These are phyloP conservation scores for Pantherophis vulpinus DNA, from an alignment of 2,797 vertebrate species.

Conservation along the genomic window DNA sequence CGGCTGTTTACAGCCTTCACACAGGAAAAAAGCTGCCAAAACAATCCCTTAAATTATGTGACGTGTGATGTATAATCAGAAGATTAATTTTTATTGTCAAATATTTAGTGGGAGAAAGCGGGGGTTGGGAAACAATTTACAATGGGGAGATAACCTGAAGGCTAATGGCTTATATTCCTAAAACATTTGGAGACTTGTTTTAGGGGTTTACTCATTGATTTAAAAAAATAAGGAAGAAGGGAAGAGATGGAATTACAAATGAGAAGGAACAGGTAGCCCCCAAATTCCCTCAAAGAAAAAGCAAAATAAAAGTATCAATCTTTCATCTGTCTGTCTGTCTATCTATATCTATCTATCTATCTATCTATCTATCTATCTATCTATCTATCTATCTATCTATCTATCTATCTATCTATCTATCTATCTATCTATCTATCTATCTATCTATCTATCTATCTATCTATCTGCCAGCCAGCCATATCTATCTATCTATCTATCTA, in stretches of 20 bases:
- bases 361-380: too few relatives aligned
- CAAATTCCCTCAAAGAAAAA: background rate
- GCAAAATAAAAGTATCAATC: background rate
- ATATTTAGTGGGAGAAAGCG: background rate
- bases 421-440: too few relatives aligned
- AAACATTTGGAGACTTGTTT: background rate
- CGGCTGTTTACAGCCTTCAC: constrained; percentile 18
- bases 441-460: too few relatives aligned
- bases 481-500: too few relatives aligned
- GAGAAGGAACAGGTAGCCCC: background rate
- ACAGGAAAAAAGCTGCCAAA: constrained; percentile 21
- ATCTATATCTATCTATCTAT: too few relatives aligned
- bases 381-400: too few relatives aligned
- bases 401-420: too few relatives aligned
- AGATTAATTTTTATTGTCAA: background rate
- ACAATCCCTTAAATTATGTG: constrained; percentile 28
- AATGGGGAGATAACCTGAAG: background rate
- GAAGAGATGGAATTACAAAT: background rate
- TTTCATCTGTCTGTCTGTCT: too few relatives aligned
- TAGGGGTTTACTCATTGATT: background rate
- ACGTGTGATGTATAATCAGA: constrained; percentile 44
- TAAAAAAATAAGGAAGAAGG: background rate
- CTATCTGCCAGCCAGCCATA: too few relatives aligned
- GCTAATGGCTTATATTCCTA: background rate
- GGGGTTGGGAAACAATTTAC: background rate